These are phyloP conservation scores for Alentia gelatinosa DNA, from an alignment of 2,888 invertebrate genomes.

Conservation along the genomic window DNA sequence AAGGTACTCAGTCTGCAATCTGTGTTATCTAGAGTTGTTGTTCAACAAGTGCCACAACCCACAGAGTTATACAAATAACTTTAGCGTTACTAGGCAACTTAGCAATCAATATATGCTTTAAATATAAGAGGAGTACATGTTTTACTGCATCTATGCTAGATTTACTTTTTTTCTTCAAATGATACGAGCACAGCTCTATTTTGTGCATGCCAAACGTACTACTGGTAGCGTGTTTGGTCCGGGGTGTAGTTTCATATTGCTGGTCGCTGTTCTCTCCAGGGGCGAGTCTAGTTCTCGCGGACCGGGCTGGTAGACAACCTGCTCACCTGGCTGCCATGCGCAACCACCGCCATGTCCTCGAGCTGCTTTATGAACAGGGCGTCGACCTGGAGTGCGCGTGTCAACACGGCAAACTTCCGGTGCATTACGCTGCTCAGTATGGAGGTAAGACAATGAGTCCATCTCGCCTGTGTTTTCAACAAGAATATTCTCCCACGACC, in stretches of 20 bases:
- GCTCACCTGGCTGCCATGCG: constrained; percentile 78
- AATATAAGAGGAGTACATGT: too few species aligned
- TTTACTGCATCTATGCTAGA: too few species aligned
- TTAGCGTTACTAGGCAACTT: too few species aligned
- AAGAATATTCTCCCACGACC: too few species aligned
- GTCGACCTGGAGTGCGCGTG: constrained; percentile 76
- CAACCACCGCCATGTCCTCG: constrained; percentile 75
- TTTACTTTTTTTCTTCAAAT: too few species aligned
- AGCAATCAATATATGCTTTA: too few species aligned
- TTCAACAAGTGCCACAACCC: not conserved
- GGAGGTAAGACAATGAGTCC: too few species aligned
- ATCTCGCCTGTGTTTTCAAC: too few species aligned
- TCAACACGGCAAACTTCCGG: constrained; percentile 75
- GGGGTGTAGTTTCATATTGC: not conserved
- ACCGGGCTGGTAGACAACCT: constrained; percentile 74
- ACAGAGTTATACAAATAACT: too few species aligned
- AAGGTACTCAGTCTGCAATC: constrained; percentile 66
- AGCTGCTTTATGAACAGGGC: constrained; percentile 75
- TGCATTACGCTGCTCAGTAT: constrained; percentile 78
- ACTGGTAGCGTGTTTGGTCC: not conserved
- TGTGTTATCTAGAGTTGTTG: not conserved
- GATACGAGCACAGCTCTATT: not conserved
- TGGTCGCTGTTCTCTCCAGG: too few species aligned
- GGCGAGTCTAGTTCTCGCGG: constrained; percentile 72
- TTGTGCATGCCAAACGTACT: not conserved